A percentile compares a stretch with the other conserved stretches of the same genome.
phyloP scores from a whole-genome alignment of 2,113 vertebrate genomes.

The Syrrhaptes paradoxus region DNA sequence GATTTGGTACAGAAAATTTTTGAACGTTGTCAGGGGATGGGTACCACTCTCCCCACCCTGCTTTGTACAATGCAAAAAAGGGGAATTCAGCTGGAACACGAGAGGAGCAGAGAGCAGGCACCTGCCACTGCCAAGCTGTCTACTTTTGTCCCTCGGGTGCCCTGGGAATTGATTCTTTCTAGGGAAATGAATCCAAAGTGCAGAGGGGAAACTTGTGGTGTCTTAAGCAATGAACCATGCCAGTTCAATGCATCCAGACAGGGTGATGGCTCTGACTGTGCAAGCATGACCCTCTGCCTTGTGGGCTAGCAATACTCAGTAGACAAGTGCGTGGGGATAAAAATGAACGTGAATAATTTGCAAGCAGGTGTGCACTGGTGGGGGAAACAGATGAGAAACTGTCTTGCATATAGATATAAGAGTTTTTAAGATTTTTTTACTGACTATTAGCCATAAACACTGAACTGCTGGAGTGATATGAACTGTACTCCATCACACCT shows the following conservation, averaged over 20 bases:
- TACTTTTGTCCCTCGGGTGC: not conserved
- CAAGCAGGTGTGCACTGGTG: fast-evolving
- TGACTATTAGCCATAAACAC: not conserved
- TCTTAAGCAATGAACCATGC: not conserved
- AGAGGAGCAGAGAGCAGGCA: not conserved
- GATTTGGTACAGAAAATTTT: not conserved
- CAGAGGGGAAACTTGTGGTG: not conserved
- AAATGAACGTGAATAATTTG: not conserved
- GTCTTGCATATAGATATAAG: not conserved
- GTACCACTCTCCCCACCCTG: not conserved
- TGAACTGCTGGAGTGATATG: not conserved
- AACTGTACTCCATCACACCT: not conserved
- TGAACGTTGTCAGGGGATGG: not conserved
- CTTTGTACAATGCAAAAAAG: not conserved
- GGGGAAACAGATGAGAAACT: not conserved
- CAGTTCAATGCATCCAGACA: not conserved
- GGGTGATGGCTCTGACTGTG: not conserved
- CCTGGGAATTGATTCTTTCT: not conserved
- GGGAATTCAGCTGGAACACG: not conserved
- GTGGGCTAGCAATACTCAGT: not conserved
- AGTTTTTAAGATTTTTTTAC: not conserved
- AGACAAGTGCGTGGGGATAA: not conserved
- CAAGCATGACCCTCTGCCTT: not conserved
- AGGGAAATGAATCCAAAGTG: not conserved
- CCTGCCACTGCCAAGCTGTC: not conserved